Evolutionary conservation across 2,888 invertebrate species (phyloP), one percentile per base, ranked within the genome.

Genomic region (Oeneis ivallda): DNA sequence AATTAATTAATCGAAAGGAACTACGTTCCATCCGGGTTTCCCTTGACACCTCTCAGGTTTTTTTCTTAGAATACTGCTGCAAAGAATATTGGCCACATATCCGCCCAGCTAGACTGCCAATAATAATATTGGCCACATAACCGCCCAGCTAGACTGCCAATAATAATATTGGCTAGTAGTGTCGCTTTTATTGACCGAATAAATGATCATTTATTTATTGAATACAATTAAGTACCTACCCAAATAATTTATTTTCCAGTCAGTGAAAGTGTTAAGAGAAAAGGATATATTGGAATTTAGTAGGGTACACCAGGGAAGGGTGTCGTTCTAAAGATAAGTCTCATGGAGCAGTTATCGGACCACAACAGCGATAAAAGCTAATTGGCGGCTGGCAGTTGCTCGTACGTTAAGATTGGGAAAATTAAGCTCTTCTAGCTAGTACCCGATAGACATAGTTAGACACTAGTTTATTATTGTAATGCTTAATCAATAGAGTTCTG

Each of bases 321-420:
- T 56, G 49, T 49, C 49, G 37, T 19, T 49, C 60, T 34, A 60
- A 39, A 60, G 60, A 60, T 60, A 60, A 56, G 56, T 56, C 56
- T 60, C 49, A 19, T 47, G 60, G 17, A 60, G 49, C 56, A 56
- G 60, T 60, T 60, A 64, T 39, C 57, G 41, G 49, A 41, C 57
- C 49, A 39, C 64, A 64, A 43, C 37, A 34, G 32, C 50, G 50
- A 41, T 64, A 64, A 64, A 64, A 49, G 50, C 57, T 58, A 64
- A 58, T 64, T 57, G 64, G 50, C 57, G 64, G 57, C 57, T 52
- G 64, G 50, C 64, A 64, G 43, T 64, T 50, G 17, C 47, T 47
- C 47, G 47, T 47, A 58, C 64, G 49, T 50, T 37, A 41, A 58
- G 64, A 58, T 64, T 64, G 57, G 64, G 41, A 13, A 58, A 64